Evolutionary conservation across 2,888 invertebrate species (phyloP).

Genomic region (Hydriomena furcata): DNA sequence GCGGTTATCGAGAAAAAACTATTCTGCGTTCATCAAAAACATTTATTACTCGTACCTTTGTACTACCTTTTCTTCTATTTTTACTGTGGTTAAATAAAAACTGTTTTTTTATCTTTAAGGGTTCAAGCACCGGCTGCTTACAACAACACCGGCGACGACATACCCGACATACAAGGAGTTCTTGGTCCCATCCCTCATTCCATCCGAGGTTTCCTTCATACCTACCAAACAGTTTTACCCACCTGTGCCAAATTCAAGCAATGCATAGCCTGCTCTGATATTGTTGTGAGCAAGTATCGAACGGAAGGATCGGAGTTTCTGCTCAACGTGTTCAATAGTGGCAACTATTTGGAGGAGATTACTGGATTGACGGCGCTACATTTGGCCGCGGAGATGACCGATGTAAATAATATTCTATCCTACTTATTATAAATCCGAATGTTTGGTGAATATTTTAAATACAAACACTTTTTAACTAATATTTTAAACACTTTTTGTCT

Average conservation of each 20-base stretch:
- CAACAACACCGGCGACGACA: constrained; percentile 60
- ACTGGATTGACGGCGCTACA: constrained; percentile 90
- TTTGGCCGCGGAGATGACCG: constrained; percentile 83
- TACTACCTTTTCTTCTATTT: too few relatives aligned
- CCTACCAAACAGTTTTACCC: constrained; percentile 91
- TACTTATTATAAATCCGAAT: too few relatives aligned
- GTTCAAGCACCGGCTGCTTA: constrained; percentile 87
- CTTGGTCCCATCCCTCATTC: constrained; percentile 96
- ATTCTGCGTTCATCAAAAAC: too few relatives aligned
- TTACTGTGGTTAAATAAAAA: too few relatives aligned
- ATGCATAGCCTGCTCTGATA: constrained; percentile 95
- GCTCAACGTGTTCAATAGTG: constrained; percentile 90
- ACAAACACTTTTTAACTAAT: too few relatives aligned
- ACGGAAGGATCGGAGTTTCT: constrained; percentile 88
- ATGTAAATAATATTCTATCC: too few relatives aligned
- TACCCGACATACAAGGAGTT: constrained; percentile 79
- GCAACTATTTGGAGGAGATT: constrained; percentile 92
- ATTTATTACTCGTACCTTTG: too few relatives aligned
- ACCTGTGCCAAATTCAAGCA: constrained; percentile 93
- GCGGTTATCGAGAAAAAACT: too few relatives aligned
- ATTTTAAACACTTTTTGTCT: too few relatives aligned
- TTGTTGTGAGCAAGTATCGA: constrained; percentile 61
- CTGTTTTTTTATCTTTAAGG: constrained; percentile 56
- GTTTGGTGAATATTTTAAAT: too few relatives aligned
- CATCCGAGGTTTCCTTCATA: constrained; percentile 94